phyloP scores from a whole-genome alignment of 2,888 invertebrate genomes.

The Horisme vitalbata region DNA sequence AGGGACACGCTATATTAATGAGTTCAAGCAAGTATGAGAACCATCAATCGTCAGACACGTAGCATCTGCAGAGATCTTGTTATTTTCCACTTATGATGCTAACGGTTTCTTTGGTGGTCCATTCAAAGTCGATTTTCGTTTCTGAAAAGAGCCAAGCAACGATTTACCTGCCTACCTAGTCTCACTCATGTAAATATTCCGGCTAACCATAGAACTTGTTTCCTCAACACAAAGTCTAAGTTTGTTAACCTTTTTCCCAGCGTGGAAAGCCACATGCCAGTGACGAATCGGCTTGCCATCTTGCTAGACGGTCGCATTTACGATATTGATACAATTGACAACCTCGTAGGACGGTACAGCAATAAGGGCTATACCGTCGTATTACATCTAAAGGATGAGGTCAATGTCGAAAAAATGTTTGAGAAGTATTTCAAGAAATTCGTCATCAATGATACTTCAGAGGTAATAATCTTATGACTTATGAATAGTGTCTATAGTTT shows the following conservation, averaged over 20 bases:
- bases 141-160: too few relatives aligned
- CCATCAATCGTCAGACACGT: too few relatives aligned
- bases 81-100: too few relatives aligned
- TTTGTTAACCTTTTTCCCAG: conserved; percentile 37
- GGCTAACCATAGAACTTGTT: too few relatives aligned
- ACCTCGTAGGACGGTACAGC: conserved; percentile 57
- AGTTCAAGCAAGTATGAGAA: conserved; percentile 58
- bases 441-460: conserved; percentile 58
- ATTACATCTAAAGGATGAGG: conserved; percentile 63
- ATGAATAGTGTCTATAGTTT: too few relatives aligned
- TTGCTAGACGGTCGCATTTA: conserved; percentile 58
- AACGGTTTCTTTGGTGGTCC: too few relatives aligned
- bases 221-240: not conserved
- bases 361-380: conserved; percentile 63
- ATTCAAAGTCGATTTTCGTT: too few relatives aligned
- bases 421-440: conserved; percentile 48
- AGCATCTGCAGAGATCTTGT: too few relatives aligned
- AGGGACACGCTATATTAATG: conserved; percentile 60
- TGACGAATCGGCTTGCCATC: conserved; percentile 60
- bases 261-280: conserved; percentile 63
- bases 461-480: too few relatives aligned
- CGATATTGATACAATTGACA: conserved; percentile 62
- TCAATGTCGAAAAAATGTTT: conserved; percentile 53
- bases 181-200: too few relatives aligned
- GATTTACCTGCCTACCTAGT: too few relatives aligned